Base-by-base conservation (phyloP, 2,797 vertebrate genomes). In the Malurus leucopterus region DNA sequence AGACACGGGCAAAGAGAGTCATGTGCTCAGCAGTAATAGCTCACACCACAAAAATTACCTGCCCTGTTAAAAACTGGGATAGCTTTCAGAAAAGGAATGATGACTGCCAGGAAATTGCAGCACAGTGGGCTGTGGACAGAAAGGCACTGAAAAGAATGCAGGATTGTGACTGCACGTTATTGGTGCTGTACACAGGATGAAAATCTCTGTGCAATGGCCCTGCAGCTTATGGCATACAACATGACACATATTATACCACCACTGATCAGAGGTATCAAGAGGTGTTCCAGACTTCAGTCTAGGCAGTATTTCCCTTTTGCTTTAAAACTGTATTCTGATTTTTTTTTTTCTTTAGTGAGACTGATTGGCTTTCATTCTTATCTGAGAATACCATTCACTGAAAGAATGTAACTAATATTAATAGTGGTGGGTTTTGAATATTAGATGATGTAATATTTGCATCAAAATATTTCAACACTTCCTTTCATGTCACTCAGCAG, bases 391-490 rank as follows among this genome's bases (percentile, higher is more conserved):
- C 16, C 16, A 53, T 38, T 50, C 44, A 68, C 34, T 71, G 70
- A 63, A 6, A 85, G 64, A 74, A n/a, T 43, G 11, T 24, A 79
- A 55, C 34, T 54, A 55, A 75, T 34, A 73, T 44, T 78, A 86
- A 80, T 22, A 71, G 62, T 50, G 34, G 34, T 57, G 29, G 22
- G 8, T 4, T 92, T 89, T 68, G 18, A 34, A 80, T 49, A 73
- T 65, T 65, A 87, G 70, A 51, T 63, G 53, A 90, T 16, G 63
- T 32, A 91, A 46, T 88, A 86, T 63, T 76, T 81, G 70, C 86
- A 92, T 55, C 43, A 68, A 93, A 92, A 83, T 75, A 65, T 91
- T 90, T 93, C 41, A 63, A 50, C 32, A 63, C 36, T 16, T 32
- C 43, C 41, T 83, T 74, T 47, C 83, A 65, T 29, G 75, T 87